Evolutionary conservation across 2,888 invertebrate species (phyloP).

Genomic region (Pseudanteris insignis): DNA sequence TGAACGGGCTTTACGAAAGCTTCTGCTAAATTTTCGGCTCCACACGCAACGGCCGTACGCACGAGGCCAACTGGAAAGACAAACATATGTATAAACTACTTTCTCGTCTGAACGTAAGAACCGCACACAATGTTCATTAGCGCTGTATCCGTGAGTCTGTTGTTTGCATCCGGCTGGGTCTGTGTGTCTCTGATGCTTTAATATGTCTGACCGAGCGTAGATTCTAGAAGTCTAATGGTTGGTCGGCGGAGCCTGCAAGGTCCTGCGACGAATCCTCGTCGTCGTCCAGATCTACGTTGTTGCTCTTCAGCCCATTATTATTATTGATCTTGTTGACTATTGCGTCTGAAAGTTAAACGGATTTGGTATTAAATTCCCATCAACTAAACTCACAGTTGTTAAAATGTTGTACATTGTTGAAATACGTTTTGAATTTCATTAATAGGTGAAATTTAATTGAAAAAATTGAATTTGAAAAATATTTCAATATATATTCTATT

Average conservation of each 20-base stretch:
- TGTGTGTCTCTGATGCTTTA: not conserved
- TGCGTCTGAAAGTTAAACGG: slow-evolving; percentile 56
- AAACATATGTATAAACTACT: slow-evolving; percentile 38
- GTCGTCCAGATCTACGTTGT: slow-evolving; percentile 74
- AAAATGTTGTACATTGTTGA: too few species aligned
- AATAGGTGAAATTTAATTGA: too few species aligned
- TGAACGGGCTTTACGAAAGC: too few species aligned
- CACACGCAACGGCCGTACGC: slow-evolving; percentile 54
- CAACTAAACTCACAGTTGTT: too few species aligned
- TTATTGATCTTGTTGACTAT: slow-evolving; percentile 66
- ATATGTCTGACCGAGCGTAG: not conserved
- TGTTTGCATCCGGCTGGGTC: too few species aligned
- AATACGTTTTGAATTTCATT: too few species aligned
- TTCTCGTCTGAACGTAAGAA: slow-evolving; percentile 26
- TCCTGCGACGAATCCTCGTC: slow-evolving; percentile 79
- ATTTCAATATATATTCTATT: too few species aligned
- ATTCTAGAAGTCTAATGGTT: slow-evolving; percentile 77
- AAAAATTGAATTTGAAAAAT: too few species aligned
- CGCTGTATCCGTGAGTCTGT: slow-evolving; percentile 15
- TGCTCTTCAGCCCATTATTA: slow-evolving; percentile 69
- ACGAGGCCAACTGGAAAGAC: slow-evolving; percentile 44
- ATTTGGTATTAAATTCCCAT: too few species aligned
- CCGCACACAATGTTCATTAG: slow-evolving; percentile 24
- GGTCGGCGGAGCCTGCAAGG: slow-evolving; percentile 81
- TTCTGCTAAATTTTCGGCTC: slow-evolving; percentile 46